Evolutionary conservation across 1,140 invertebrate genomes (phyloP).

Genomic region (Centruroides sculpturatus): DNA sequence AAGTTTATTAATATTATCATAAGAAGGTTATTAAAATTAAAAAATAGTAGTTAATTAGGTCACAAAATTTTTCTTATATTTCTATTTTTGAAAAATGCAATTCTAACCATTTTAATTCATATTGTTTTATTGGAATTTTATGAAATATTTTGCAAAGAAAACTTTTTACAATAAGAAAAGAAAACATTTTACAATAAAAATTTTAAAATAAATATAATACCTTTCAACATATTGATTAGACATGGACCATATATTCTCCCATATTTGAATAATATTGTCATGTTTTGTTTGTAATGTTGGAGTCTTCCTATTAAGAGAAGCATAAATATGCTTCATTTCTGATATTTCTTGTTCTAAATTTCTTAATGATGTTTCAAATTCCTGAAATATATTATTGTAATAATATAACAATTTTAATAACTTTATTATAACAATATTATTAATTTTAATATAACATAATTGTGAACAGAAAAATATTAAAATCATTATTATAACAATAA

Average conservation of each 20-base stretch:
- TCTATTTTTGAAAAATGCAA: no score
- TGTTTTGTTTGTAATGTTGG: conserved; percentile 71
- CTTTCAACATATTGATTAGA: conserved; percentile 74
- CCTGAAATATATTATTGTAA: neutral
- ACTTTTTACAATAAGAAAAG: no score
- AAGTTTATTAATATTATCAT: neutral
- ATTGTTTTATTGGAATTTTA: neutral
- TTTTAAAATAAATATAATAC: conserved; percentile 17
- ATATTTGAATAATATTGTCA: conserved; percentile 72
- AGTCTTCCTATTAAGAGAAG: conserved; percentile 46
- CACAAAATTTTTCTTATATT: no score
- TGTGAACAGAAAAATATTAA: no score
- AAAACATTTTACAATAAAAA: no score
- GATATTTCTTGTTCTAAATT: conserved; percentile 36
- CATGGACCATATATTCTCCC: conserved; percentile 75
- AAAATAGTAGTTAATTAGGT: no score
- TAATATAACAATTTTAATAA: neutral
- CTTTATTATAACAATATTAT: neutral
- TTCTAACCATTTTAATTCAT: no score
- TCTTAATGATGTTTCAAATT: conserved; percentile 9
- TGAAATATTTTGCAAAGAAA: no score
- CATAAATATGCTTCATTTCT: conserved; percentile 28
- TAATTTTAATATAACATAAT: no score
- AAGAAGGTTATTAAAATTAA: no score
- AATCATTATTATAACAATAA: no score